These are phyloP conservation scores for Zaprionus lineosus DNA, from an alignment of 2,888 invertebrate genomes.

Conservation along the genomic window DNA sequence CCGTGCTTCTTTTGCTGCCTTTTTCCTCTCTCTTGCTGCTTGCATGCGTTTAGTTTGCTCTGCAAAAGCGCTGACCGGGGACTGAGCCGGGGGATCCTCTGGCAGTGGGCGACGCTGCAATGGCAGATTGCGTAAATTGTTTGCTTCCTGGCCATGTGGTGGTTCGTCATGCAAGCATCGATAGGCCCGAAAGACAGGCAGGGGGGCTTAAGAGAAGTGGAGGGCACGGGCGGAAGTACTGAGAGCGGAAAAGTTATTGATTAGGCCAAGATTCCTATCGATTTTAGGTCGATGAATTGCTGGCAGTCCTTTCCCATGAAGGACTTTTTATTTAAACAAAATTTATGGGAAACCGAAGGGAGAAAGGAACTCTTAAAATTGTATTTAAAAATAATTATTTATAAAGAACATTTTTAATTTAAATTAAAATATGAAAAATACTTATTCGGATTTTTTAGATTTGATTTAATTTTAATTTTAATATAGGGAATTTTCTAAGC, in stretches of 20 bases:
- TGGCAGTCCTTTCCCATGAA: too few relatives aligned
- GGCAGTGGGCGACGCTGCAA: conserved; percentile 40
- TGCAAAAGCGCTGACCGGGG: background rate
- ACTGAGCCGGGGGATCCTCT: background rate
- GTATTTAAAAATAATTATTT: too few relatives aligned
- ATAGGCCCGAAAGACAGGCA: background rate
- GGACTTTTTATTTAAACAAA: background rate
- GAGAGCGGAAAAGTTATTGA: conserved; percentile 38
- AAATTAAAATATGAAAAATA: too few relatives aligned
- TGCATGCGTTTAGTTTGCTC: conserved; percentile 41
- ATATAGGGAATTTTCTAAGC: too few relatives aligned
- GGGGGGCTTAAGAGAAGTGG: background rate
- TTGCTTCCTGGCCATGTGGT: conserved; percentile 65
- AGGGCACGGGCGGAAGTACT: background rate
- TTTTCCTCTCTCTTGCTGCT: conserved; percentile 16
- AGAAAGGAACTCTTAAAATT: too few relatives aligned
- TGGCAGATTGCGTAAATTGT: conserved; percentile 74
- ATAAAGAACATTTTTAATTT: too few relatives aligned
- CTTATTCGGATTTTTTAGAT: too few relatives aligned
- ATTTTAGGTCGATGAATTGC: conserved; percentile 31
- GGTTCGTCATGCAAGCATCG: conserved; percentile 27
- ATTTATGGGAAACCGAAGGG: too few relatives aligned
- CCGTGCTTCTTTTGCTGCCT: conserved; percentile 20
- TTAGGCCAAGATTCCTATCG: conserved; percentile 31
- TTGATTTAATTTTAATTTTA: too few relatives aligned